phyloP scores from a whole-genome alignment of 1,140 invertebrate species.

The Cotesia typhae region DNA sequence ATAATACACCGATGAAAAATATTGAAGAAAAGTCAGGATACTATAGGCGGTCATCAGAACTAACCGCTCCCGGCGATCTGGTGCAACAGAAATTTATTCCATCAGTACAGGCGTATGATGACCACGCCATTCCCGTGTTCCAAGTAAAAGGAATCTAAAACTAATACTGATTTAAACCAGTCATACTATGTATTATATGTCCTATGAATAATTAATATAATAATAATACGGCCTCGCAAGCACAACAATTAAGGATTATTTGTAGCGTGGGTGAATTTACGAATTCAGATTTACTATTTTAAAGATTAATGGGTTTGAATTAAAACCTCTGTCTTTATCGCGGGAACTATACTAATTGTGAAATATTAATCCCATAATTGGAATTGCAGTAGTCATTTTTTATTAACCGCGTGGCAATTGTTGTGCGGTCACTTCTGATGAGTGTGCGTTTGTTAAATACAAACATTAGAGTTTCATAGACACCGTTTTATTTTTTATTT shows the following conservation, averaged over 20 bases:
- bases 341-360: constrained; percentile 1
- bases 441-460: not conserved
- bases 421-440: not conserved
- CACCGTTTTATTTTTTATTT: too few species aligned
- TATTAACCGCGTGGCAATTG: not conserved
- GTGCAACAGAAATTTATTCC: constrained; percentile 33
- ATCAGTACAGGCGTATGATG: constrained; percentile 19
- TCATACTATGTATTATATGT: too few species aligned
- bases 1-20: not conserved
- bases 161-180: too few species aligned
- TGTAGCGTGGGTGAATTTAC: constrained; percentile 3
- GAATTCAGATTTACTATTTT: not conserved
- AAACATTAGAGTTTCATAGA: constrained; percentile 17
- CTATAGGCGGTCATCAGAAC: constrained; percentile 15
- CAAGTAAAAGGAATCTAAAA: constrained; percentile 43
- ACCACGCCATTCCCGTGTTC: constrained; percentile 26
- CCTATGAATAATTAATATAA: not conserved
- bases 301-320: constrained; percentile 11
- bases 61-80: constrained; percentile 42
- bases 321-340: constrained; percentile 27
- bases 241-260: constrained; percentile 12
- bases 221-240: constrained; percentile 41
- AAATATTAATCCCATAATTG: not conserved
- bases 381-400: not conserved
- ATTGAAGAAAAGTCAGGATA: constrained; percentile 30